Percentiles rank a stretch among this genome's conserved stretches.
phyloP scores from a whole-genome alignment of 2,797 vertebrate genomes.

The Ctenosaura bakeri region DNA sequence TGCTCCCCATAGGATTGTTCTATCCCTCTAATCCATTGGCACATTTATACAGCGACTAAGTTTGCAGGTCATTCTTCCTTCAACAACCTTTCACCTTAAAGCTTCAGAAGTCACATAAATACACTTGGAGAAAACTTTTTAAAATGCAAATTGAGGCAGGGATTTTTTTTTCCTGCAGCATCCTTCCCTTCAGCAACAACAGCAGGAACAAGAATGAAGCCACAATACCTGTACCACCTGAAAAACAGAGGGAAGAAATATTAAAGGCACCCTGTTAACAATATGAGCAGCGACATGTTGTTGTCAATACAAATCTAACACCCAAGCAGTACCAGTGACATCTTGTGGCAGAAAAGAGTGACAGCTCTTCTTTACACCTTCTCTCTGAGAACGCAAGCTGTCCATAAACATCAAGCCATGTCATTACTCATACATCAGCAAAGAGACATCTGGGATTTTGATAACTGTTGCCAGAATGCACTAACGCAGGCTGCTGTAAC shows the following conservation, averaged over 20 bases:
- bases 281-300: conserved; percentile 78
- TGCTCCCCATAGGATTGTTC: background rate
- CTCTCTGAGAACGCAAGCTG: conserved; percentile 81
- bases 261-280: conserved; percentile 65
- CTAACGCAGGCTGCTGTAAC: conserved; percentile 28
- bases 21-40: background rate
- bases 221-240: background rate
- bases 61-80: background rate
- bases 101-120: background rate
- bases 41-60: background rate
- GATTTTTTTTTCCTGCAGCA: background rate
- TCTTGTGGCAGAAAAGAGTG: conserved; percentile 79
- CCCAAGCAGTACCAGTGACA: conserved; percentile 82
- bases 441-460: conserved; percentile 68
- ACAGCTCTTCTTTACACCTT: conserved; percentile 80
- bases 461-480: conserved; percentile 60
- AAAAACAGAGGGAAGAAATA: conserved; percentile 8
- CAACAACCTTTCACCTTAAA: background rate
- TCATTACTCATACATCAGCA: conserved; percentile 78
- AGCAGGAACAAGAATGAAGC: conserved; percentile 1
- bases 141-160: background rate
- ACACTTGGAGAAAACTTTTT: background rate
- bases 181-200: too few species aligned
- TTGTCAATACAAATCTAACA: conserved; percentile 77
- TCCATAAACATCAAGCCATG: conserved; percentile 75